Conservation (phyloP, 2,113 vertebrate genomes). For the Apteryx mantelli region DNA sequence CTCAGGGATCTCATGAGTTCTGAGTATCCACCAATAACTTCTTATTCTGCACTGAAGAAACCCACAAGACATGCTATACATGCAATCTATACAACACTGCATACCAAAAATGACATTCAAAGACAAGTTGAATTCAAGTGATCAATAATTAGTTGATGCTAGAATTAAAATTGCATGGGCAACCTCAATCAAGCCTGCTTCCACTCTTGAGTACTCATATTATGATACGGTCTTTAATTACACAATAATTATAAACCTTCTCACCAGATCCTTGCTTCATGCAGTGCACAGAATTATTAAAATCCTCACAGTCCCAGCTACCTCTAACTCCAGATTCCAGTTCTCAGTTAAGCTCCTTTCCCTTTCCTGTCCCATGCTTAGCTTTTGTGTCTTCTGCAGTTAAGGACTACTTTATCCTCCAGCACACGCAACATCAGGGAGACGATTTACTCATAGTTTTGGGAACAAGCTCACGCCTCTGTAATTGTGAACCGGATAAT, state of each 20-base stretch:
- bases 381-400: neutral
- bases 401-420: neutral
- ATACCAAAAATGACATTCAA: neutral
- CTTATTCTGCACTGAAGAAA: neutral
- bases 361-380: neutral
- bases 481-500: neutral
- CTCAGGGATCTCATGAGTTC: neutral
- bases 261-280: neutral
- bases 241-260: neutral
- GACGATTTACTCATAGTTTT: neutral
- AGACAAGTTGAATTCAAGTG: neutral
- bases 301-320: neutral
- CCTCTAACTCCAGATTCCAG: neutral
- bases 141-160: neutral
- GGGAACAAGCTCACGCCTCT: neutral
- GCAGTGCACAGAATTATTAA: neutral
- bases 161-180: neutral
- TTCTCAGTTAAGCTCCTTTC: neutral
- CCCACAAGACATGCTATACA: neutral
- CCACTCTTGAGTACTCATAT: neutral
- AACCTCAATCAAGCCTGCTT: neutral
- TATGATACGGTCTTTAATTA: neutral
- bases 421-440: neutral
- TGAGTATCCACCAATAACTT: neutral
- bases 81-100: neutral